Base-by-base conservation (phyloP, 2,888 invertebrate genomes). In the Chloroclystis v-ata region DNA sequence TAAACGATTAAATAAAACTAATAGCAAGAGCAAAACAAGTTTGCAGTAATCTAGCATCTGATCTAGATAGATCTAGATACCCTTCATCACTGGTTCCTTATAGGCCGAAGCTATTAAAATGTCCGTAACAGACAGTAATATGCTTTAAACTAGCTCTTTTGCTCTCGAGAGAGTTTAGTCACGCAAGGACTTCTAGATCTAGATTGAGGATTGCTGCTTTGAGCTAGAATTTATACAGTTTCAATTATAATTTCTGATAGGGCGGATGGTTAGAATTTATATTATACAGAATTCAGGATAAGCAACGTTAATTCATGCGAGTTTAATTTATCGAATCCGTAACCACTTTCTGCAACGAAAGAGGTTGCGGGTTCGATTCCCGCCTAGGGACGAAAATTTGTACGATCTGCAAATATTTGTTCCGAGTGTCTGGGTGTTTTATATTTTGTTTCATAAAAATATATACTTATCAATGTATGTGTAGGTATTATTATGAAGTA, bases 51-150 rank as follows among this genome's bases (percentile, higher is more conserved):
- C 45, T 37, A 39, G n/a, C 33, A 37, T 41, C 14, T 14, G 13
- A 43, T 50, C 46, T 46, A 33, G 35, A 51, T 49, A 52, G 52
- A 58, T 58, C 47, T 38, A 44, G 51, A 51, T 47, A 40, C 29
- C 51, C 53, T 49, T 55, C 55, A 46, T 56, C 56, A 52, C 47
- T 47, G 6, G 45, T 52, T 56, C 56, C 58, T 58, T 56, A 58
- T 56, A 52, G 50, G 54, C 47, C 14, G 39, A 29, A 42, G 32
- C 56, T 56, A 56, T 55, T 55, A 57, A 55, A 57, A 52, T 43
- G 47, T 44, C 47, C 38, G 44, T 51, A 58, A 50, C 50, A 54
- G 56, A 54, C 58, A 52, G 47, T 56, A 58, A 58, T 58, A 47
- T 54, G 44, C 48, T 54, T 39, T 51, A 52, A 56, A 50, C 56